Evolutionary conservation across 2,113 vertebrate genomes (phyloP), one percentile per base, ranked within the genome.

Genomic region (Saccopteryx bilineata): DNA sequence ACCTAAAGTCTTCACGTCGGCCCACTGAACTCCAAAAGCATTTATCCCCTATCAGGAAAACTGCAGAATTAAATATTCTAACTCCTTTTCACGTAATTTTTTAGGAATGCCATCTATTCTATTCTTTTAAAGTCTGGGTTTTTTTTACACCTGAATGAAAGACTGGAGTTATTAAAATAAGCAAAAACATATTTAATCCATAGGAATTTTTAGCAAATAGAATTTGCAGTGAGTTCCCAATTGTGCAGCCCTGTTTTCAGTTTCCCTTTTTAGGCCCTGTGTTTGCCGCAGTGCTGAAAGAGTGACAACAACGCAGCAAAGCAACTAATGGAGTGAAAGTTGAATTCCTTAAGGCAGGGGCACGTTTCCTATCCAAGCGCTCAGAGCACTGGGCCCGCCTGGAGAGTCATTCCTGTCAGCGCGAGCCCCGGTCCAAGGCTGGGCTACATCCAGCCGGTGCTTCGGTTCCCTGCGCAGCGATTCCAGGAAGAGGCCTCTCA

Each of bases 141-240:
- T 91, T 91, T 68, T 75, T 87, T 63, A 15, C 68, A 97, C 48
- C 71, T 87, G 48, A 87, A 80, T 79, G 68, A 69, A 87, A 87
- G 85, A 87, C 17, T 69, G 56, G 63, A 69, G 60, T 76, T 56
- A 80, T 66, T 95, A 86, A 78, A 96, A 65, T 69, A 91, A 80
- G 13, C 21, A 23, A 80, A 91, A 92, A 81, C 28, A 56, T 5
- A 86, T 63, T 93, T 88, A 93, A 63, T 31, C 52, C 23, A 82
- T 19, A 90, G 92, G 48, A 91, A 87, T n/a, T 52, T 86, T 66
- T 50, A 84, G 48, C 83, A 86, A 92, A 71, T 7, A 92, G 68
- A 97, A 82, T 0, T 61, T 66, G 54, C 46, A 86, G 13, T 24
- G 24, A 80, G 21, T 80, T 90, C 85, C 65, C 81, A 72, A 68